A percentile compares a stretch with the other conserved stretches of the same genome.
These are phyloP conservation scores for Cyprinus carpio DNA, from an alignment of 2,113 vertebrate genomes.

Conservation along the genomic window DNA sequence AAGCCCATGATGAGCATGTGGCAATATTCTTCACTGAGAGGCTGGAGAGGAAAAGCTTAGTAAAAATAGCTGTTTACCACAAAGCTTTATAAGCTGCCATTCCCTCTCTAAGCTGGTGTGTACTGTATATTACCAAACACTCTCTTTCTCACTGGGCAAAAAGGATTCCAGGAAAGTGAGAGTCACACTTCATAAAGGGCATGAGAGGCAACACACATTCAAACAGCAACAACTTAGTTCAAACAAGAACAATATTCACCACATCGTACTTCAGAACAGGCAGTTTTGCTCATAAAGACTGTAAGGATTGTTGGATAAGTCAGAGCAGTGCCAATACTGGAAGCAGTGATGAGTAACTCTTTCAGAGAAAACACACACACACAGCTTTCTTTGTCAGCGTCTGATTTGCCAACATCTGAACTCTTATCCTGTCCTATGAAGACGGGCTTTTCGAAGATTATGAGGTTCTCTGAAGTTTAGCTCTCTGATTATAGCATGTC, in stretches of 20 bases:
- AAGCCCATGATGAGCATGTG: slow-evolving; percentile 68
- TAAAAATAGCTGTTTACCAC: slow-evolving; percentile 50
- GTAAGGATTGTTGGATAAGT: not conserved
- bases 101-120: slow-evolving; percentile 5
- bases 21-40: slow-evolving; percentile 61
- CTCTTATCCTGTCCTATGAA: slow-evolving; percentile 55
- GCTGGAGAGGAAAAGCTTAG: slow-evolving; percentile 53
- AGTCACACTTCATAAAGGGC: slow-evolving; percentile 4
- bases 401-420: slow-evolving; percentile 39
- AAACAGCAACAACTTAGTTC: slow-evolving; percentile 17
- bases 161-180: slow-evolving; percentile 22
- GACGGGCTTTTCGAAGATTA: slow-evolving; percentile 62
- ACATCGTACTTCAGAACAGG: not conserved
- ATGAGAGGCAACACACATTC: slow-evolving; percentile 12
- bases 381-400: not conserved
- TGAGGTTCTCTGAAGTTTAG: slow-evolving; percentile 55
- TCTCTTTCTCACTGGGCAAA: not conserved
- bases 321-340: not conserved
- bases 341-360: slow-evolving; percentile 9
- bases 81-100: slow-evolving; percentile 52
- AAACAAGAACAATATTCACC: not conserved
- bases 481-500: slow-evolving; percentile 64
- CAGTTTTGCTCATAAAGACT: slow-evolving; percentile 3
- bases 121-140: slow-evolving; percentile 2
- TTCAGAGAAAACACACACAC: slow-evolving; percentile 31